These are phyloP conservation scores for Chironomus tepperi DNA, from an alignment of 1,140 invertebrate species.

Conservation along the genomic window DNA sequence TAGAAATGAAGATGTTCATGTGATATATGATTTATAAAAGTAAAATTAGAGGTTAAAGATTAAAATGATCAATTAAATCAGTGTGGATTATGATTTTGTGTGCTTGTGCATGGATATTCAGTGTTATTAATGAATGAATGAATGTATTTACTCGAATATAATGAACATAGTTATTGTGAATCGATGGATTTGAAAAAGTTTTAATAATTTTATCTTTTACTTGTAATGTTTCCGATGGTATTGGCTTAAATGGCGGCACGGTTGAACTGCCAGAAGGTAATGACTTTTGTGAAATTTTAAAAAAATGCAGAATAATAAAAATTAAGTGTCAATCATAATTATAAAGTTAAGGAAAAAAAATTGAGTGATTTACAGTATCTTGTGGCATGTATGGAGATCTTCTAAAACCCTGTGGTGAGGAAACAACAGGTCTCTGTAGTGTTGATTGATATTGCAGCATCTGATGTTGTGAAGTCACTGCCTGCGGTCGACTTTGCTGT, in stretches of 20 bases:
- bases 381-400: neutral
- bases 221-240: slow-evolving; percentile 24
- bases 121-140: no score
- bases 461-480: slow-evolving; percentile 11
- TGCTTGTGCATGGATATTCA: no score
- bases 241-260: slow-evolving; percentile 36
- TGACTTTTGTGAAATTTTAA: slow-evolving; percentile 36
- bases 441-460: neutral
- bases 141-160: no score
- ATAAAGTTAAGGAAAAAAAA: slow-evolving; percentile 16
- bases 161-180: no score
- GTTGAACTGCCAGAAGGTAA: slow-evolving; percentile 35
- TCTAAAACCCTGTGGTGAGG: neutral
- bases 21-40: no score
- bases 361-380: neutral
- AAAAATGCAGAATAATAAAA: no score
- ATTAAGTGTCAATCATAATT: no score
- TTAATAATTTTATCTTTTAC: no score
- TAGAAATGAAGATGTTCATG: neutral
- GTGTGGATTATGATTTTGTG: no score
- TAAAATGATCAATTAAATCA: no score
- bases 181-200: no score
- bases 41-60: no score
- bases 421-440: neutral
- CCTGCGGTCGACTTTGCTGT: neutral